Percentiles rank a stretch among this genome's conserved stretches.
phyloP scores from a whole-genome alignment of 2,797 vertebrate species.

The Molossus molossus region DNA sequence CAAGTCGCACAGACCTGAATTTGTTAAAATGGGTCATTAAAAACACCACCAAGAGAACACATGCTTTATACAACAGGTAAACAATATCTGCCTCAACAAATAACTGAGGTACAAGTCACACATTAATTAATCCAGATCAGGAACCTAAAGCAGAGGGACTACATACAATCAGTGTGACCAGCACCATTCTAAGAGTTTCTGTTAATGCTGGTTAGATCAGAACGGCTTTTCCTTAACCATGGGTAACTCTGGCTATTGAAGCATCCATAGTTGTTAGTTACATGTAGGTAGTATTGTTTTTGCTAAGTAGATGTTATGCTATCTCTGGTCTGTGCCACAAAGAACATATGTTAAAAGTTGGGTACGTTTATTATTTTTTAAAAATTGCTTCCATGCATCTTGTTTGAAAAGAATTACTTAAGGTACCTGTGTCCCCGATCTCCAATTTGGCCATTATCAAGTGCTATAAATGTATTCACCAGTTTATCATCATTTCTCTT shows the following conservation, averaged over 20 bases:
- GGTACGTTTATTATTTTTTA: slow-evolving; percentile 76
- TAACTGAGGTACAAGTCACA: slow-evolving; percentile 62
- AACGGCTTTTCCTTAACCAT: slow-evolving; percentile 78
- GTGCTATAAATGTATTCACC: slow-evolving; percentile 85
- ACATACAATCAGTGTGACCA: background rate
- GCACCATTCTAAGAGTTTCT: slow-evolving; percentile 65
- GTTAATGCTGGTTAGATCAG: slow-evolving; percentile 72
- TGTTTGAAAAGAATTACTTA: slow-evolving; percentile 84
- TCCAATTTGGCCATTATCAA: slow-evolving; percentile 77
- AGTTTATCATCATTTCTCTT: slow-evolving; percentile 91
- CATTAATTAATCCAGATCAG: slow-evolving; percentile 65
- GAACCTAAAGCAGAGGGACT: slow-evolving; percentile 65
- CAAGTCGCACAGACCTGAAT: background rate
- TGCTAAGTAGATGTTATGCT: slow-evolving; percentile 89
- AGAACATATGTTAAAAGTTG: slow-evolving; percentile 88
- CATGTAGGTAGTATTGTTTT: slow-evolving; percentile 86
- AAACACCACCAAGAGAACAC: slow-evolving; percentile 15
- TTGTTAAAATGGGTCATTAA: background rate
- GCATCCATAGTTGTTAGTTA: slow-evolving; percentile 84
- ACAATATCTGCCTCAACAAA: background rate
- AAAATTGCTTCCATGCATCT: slow-evolving; percentile 76
- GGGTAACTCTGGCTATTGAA: slow-evolving; percentile 81
- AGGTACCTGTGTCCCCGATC: slow-evolving; percentile 78
- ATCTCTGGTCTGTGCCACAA: slow-evolving; percentile 88
- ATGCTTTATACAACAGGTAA: background rate